These are phyloP conservation scores for Tipula unca DNA, from an alignment of 2,888 invertebrate species.

Conservation along the genomic window DNA sequence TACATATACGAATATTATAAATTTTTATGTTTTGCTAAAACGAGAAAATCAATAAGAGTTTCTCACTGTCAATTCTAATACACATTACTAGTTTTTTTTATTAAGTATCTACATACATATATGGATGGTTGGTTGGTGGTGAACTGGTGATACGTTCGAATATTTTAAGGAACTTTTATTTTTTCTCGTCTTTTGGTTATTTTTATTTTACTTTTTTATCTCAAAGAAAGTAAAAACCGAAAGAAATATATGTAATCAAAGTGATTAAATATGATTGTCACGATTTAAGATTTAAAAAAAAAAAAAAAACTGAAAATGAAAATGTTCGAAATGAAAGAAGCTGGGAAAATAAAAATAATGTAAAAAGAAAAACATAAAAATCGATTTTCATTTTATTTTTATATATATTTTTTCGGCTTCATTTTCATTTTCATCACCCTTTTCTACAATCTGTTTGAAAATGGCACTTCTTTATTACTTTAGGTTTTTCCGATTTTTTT, in stretches of 20 bases:
- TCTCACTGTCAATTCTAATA: neutral
- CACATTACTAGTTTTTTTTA: slow-evolving; percentile 2
- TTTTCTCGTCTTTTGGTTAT: neutral
- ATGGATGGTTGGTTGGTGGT: neutral
- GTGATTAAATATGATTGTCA: slow-evolving; percentile 18
- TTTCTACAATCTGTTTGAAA: slow-evolving; percentile 8
- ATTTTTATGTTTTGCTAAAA: neutral
- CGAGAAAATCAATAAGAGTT: neutral
- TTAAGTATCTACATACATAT: no score
- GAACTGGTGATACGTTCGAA: neutral
- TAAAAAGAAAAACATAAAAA: neutral
- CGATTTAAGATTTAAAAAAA: slow-evolving; percentile 16
- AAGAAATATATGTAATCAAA: slow-evolving; percentile 2
- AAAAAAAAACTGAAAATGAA: neutral
- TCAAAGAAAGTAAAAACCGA: neutral
- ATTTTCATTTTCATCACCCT: slow-evolving; percentile 14
- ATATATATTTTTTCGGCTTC: neutral
- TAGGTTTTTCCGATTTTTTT: neutral
- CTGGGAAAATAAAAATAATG: neutral
- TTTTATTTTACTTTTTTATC: neutral
- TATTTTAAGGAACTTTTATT: neutral
- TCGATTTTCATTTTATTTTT: slow-evolving; percentile 14
- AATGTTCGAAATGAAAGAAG: neutral
- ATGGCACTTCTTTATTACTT: slow-evolving; percentile 8
- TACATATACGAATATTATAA: neutral